phyloP scores from a whole-genome alignment of 2,113 vertebrate genomes.

The Rhipidura dahli region DNA sequence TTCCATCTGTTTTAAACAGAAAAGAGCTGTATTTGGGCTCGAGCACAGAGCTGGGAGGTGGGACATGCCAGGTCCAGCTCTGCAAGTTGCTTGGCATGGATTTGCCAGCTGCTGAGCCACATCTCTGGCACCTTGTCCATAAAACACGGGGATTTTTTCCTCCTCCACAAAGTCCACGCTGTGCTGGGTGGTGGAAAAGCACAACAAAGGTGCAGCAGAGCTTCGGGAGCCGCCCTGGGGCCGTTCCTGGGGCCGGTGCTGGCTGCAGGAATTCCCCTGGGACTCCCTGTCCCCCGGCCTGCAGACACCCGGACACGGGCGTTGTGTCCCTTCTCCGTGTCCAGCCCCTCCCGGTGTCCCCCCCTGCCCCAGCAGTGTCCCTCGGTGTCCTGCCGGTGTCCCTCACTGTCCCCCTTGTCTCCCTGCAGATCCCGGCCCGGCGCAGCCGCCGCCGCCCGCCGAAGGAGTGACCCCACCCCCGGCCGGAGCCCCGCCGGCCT shows the following conservation, averaged over 20 bases:
- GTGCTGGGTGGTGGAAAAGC: neutral
- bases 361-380: neutral
- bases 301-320: accelerated
- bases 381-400: neutral
- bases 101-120: neutral
- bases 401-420: neutral
- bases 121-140: neutral
- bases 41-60: neutral
- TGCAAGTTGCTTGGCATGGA: neutral
- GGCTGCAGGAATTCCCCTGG: neutral
- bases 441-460: conserved; percentile 57
- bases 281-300: accelerated
- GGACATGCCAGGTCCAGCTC: neutral
- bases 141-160: accelerated
- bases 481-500: conserved; percentile 74
- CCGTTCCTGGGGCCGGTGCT: neutral
- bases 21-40: neutral
- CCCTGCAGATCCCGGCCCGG: conserved; percentile 67
- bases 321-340: accelerated
- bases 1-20: neutral
- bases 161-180: accelerated
- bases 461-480: conserved; percentile 83
- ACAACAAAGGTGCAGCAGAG: accelerated
- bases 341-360: neutral
- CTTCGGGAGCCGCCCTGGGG: neutral